phyloP scores from a whole-genome alignment of 2,797 vertebrate genomes.

The Bradypodion ventrale region DNA sequence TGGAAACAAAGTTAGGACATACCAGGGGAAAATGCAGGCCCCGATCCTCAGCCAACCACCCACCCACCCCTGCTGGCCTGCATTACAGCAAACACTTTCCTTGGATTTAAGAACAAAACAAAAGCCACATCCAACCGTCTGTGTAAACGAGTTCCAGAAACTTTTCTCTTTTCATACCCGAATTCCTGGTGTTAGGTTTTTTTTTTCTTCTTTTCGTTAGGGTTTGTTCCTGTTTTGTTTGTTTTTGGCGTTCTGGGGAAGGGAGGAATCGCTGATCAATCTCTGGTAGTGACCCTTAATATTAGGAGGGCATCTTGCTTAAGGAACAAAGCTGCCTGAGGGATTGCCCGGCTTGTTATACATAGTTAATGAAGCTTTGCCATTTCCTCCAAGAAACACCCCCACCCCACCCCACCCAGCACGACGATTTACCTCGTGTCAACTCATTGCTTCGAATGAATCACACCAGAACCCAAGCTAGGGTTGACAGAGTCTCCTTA shows the following conservation, averaged over 20 bases:
- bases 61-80: background rate
- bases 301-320: conserved; percentile 97
- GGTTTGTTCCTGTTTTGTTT: background rate
- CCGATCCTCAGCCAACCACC: too few relatives aligned
- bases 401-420: conserved; percentile 58
- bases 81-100: conserved; percentile 36
- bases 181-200: conserved; percentile 73
- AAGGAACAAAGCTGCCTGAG: conserved; percentile 94
- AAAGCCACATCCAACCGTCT: conserved; percentile 55
- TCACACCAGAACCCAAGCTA: conserved; percentile 80
- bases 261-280: conserved; percentile 82
- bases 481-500: conserved; percentile 66
- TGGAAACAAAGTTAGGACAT: background rate
- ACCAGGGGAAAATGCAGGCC: too few relatives aligned
- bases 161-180: conserved; percentile 60
- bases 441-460: conserved; percentile 99
- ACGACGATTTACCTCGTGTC: conserved; percentile 96
- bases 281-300: conserved; percentile 86
- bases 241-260: conserved; percentile 57
- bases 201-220: background rate
- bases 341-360: conserved; percentile 99
- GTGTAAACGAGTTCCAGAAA: conserved; percentile 72
- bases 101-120: conserved; percentile 54
- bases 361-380: conserved; percentile 97
- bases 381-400: conserved; percentile 89